A percentile compares a stretch with the other conserved stretches of the same genome.
Evolutionary conservation across 2,888 invertebrate genomes (phyloP).

Genomic region (Drosophila mercatorum): DNA sequence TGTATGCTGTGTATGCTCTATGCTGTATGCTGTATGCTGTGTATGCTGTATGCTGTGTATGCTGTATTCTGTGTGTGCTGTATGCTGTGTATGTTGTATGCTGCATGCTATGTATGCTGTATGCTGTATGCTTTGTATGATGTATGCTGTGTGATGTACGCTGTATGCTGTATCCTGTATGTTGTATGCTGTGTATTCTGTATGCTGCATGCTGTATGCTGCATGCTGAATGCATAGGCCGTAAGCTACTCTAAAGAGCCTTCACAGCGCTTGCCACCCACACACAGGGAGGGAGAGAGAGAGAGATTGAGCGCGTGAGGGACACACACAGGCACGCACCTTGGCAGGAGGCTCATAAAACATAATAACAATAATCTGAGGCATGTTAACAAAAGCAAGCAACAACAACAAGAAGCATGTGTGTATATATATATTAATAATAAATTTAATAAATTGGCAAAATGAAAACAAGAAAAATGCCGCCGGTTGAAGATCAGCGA

Average conservation of each 20-base stretch:
- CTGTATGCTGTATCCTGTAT: background rate
- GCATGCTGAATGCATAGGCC: background rate
- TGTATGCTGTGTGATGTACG: background rate
- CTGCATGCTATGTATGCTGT: no score
- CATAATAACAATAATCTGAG: conserved; percentile 44
- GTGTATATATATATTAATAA: conserved; percentile 13
- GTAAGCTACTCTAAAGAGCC: background rate
- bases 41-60: no score
- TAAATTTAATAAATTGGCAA: conserved; percentile 57
- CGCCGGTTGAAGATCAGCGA: conserved; percentile 68
- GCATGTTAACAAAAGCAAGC: conserved; percentile 24
- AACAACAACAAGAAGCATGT: background rate
- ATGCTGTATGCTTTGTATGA: no score
- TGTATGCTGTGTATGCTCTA: no score
- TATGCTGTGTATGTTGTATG: no score
- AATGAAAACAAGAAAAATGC: conserved; percentile 66
- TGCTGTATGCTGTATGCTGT: no score
- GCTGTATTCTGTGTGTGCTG: no score
- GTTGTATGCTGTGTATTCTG: background rate
- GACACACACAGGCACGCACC: background rate
- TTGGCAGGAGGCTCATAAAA: conserved; percentile 42
- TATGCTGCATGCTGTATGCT: background rate
- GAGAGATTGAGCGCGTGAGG: background rate
- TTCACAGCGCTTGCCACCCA: conserved; percentile 36
- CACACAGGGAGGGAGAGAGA: background rate